Base-by-base conservation (phyloP, 2,888 invertebrate species). In the Allophyes oxyacanthae region DNA sequence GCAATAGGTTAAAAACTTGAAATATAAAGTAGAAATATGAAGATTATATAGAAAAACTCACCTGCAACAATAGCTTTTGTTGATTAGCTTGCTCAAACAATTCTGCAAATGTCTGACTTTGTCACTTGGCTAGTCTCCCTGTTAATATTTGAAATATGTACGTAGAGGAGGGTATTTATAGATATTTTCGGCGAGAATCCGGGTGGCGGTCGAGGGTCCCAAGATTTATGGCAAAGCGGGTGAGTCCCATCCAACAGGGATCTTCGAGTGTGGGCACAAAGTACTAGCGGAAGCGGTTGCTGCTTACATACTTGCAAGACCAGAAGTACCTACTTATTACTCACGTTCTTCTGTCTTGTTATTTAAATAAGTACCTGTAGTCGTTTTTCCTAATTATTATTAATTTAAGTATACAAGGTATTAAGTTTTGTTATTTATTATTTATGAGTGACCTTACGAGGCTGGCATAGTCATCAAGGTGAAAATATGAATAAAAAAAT, bases 141-240 rank as follows among this genome's bases (percentile, higher is more conserved):
- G 88, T 90, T 92, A 91, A 90, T 92, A 92, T 92, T 91, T 91
- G 91, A 91, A 89, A 91, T 91, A 91, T 90, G 89, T 91, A 91
- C 87, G 88, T 86, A 88, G 84, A 77, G 79, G 77, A 83, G 87
- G 87, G 90, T 92, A 92, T 92, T 92, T 93, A 92, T 92, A 92
- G 92, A 93, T 92, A 91, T 92, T 92, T 91, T 91, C 89, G 89
- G 89, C 87, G 90, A 87, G 91, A 88, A 90, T 87, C 89, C 91
- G 93, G 92, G 92, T 90, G 92, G 92, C 90, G 91, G 91, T 86
- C 91, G 92, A 92, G 92, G 93, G 93, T 92, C 87, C 88, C 86
- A 90, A 92, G 93, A 93, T 93, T 93, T 93, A 93, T 92, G 90
- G 92, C 90, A 79, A 86, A 91, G 88, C 88, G 91, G 92, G 92